Evolutionary conservation across 2,888 invertebrate genomes (phyloP).

Genomic region (Cactoblastis cactorum): DNA sequence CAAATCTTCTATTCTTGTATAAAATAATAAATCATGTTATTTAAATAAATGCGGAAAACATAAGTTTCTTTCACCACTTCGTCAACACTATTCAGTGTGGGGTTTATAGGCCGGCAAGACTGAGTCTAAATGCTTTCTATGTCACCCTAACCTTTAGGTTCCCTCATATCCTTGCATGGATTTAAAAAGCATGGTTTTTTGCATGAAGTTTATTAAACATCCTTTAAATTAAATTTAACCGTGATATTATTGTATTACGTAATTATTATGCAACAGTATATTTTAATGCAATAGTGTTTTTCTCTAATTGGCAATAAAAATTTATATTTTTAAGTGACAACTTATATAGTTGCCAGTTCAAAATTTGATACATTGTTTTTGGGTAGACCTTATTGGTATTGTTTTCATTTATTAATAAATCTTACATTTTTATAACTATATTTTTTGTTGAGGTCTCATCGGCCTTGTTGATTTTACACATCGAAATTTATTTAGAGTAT

Average conservation of each 20-base stretch:
- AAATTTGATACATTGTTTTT: too few species aligned
- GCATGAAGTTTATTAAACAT: not conserved
- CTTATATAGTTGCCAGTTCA: too few species aligned
- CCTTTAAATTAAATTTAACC: too few species aligned
- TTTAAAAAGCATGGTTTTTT: not conserved
- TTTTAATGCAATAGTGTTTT: too few species aligned
- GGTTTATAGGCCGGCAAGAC: not conserved
- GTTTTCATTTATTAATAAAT: not conserved
- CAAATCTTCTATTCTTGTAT: too few species aligned
- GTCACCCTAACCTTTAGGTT: not conserved
- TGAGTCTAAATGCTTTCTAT: not conserved
- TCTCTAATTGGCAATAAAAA: too few species aligned
- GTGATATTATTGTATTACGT: too few species aligned
- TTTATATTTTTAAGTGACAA: too few species aligned
- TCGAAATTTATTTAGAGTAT: not conserved
- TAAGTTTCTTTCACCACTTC: not conserved
- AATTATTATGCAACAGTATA: too few species aligned
- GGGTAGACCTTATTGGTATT: too few species aligned
- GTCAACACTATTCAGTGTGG: not conserved
- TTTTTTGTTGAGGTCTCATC: not conserved
- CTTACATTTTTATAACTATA: not conserved
- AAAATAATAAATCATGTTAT: too few species aligned
- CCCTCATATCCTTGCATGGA: constrained; percentile 4
- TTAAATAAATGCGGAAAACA: too few species aligned
- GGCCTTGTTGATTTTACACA: not conserved